Percentiles rank a stretch among this genome's conserved stretches.
These are phyloP conservation scores for Polietes domitor DNA, from an alignment of 2,888 invertebrate genomes.

Conservation along the genomic window DNA sequence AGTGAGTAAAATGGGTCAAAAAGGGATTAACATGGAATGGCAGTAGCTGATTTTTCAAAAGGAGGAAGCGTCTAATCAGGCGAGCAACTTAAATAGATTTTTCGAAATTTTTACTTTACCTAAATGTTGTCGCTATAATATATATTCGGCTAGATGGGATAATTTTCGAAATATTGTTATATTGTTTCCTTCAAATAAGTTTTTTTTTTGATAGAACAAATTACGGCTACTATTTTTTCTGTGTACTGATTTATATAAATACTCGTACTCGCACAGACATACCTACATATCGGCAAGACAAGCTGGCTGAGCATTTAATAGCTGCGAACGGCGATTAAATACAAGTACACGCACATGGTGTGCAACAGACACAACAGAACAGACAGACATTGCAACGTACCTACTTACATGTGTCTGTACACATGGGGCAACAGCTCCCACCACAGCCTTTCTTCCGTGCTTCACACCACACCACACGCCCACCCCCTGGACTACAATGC, in stretches of 20 bases:
- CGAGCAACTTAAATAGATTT: too few relatives aligned
- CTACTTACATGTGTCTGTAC: background rate
- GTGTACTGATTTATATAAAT: background rate
- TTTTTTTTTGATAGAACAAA: too few relatives aligned
- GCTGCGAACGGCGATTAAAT: constrained; percentile 61
- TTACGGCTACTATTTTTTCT: too few relatives aligned
- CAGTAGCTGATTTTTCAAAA: too few relatives aligned
- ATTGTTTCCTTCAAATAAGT: too few relatives aligned
- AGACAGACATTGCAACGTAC: background rate
- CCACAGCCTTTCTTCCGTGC: background rate
- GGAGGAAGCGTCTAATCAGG: too few relatives aligned
- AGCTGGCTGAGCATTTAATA: constrained; percentile 58
- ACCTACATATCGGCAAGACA: background rate
- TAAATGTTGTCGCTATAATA: too few relatives aligned
- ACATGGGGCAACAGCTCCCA: constrained; percentile 20
- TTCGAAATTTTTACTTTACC: too few relatives aligned
- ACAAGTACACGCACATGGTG: constrained; percentile 52
- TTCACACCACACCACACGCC: constrained; percentile 1
- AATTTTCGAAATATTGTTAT: too few relatives aligned
- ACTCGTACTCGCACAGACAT: background rate
- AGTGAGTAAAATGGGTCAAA: too few relatives aligned
- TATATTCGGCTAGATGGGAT: too few relatives aligned
- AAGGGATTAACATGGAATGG: too few relatives aligned
- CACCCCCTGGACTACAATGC: constrained; percentile 14
- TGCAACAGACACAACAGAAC: background rate